phyloP scores from a whole-genome alignment of 2,888 invertebrate genomes.

The Cryptosula pallasiana region DNA sequence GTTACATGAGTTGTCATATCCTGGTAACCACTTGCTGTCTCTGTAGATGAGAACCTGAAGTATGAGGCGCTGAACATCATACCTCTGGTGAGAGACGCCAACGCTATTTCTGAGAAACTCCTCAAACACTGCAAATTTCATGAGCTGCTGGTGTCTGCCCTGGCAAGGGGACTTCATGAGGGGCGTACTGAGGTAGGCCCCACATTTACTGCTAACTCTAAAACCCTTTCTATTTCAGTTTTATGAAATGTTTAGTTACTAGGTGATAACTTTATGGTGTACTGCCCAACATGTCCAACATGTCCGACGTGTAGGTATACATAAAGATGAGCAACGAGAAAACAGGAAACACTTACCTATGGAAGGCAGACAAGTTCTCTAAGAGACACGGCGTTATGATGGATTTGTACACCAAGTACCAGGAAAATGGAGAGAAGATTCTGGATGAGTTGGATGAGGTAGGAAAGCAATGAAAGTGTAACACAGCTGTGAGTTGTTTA shows the following conservation, averaged over 20 bases:
- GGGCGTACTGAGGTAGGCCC: conserved; percentile 31
- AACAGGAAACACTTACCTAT: background rate
- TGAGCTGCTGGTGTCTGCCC: conserved; percentile 31
- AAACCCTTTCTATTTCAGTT: no score
- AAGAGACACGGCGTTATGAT: conserved; percentile 20
- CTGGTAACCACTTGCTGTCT: no score
- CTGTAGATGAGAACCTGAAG: conserved; percentile 30
- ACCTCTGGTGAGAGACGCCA: conserved; percentile 32
- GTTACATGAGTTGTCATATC: no score
- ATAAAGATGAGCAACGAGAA: conserved; percentile 7
- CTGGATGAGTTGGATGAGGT: conserved; percentile 11
- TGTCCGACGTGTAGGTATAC: background rate
- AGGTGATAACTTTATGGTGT: no score
- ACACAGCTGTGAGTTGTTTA: no score
- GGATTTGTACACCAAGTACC: background rate
- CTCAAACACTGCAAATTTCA: conserved; percentile 29
- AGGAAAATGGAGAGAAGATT: background rate
- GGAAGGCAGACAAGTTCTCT: background rate
- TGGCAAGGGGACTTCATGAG: conserved; percentile 29
- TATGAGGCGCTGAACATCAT: conserved; percentile 32
- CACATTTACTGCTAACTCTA: no score
- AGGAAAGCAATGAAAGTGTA: no score
- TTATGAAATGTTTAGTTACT: no score
- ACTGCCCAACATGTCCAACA: no score
- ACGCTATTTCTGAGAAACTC: conserved; percentile 33